Percentiles rank a stretch among this genome's conserved stretches.
Evolutionary conservation across 2,113 vertebrate species (phyloP).

Genomic region (Brachyistius frenatus): DNA sequence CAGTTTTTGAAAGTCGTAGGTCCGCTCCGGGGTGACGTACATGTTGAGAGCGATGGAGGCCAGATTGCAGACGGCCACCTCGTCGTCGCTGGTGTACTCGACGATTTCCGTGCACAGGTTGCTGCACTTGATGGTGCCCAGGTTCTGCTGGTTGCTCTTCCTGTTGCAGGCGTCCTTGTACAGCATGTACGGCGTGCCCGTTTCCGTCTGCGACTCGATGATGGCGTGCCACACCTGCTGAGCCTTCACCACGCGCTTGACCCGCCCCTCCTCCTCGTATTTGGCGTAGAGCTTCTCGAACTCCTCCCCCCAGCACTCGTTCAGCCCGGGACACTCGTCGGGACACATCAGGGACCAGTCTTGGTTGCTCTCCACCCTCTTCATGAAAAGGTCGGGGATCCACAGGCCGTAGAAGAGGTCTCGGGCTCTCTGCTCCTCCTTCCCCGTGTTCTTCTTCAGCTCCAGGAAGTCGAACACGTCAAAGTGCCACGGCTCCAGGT

Average conservation of each 20-base stretch:
- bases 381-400: slow-evolving; percentile 99
- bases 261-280: slow-evolving; percentile 91
- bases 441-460: slow-evolving; percentile 98
- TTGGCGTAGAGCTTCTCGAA: slow-evolving; percentile 94
- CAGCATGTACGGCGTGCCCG: slow-evolving; percentile 97
- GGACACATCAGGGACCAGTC: slow-evolving; percentile 99
- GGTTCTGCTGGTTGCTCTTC: slow-evolving; percentile 98
- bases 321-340: slow-evolving; percentile 92
- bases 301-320: slow-evolving; percentile 97
- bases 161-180: slow-evolving; percentile 98
- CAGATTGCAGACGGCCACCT: slow-evolving; percentile 97
- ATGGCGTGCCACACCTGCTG: slow-evolving; percentile 97
- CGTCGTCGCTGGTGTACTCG: slow-evolving; percentile 93
- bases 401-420: slow-evolving; percentile 97
- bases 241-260: slow-evolving; percentile 92
- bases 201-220: slow-evolving; percentile 98
- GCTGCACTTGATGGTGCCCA: slow-evolving; percentile 97
- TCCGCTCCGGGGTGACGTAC: slow-evolving; percentile 93
- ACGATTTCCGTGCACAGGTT: slow-evolving; percentile 97
- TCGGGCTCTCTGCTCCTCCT: slow-evolving; percentile 95
- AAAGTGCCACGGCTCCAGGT: slow-evolving; percentile 96
- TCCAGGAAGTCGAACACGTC: slow-evolving; percentile 98
- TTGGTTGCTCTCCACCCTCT: slow-evolving; percentile 93
- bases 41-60: slow-evolving; percentile 97
- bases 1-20: slow-evolving; percentile 92